Percentiles rank a stretch among this genome's conserved stretches.
These are phyloP conservation scores for Nettapus auritus DNA, from an alignment of 2,113 vertebrate genomes.

Conservation along the genomic window DNA sequence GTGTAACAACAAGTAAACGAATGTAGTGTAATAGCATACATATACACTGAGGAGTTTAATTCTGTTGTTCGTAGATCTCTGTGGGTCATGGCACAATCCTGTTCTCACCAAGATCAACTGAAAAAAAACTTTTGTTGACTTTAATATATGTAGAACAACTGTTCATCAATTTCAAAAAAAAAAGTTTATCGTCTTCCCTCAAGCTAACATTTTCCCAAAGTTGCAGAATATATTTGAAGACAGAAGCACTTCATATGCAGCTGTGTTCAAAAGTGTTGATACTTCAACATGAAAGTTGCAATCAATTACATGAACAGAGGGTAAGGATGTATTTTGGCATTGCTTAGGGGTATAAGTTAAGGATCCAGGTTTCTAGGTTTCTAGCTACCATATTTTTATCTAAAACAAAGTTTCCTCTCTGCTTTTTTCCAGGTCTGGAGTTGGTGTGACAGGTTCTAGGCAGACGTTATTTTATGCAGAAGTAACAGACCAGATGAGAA, in stretches of 20 bases:
- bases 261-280: not conserved
- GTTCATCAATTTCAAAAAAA: not conserved
- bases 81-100: not conserved
- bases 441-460: slow-evolving; percentile 85
- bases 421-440: slow-evolving; percentile 80
- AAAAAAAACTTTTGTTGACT: not conserved
- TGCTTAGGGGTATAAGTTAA: not conserved
- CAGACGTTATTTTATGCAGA: slow-evolving; percentile 92
- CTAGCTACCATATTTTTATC: not conserved
- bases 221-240: not conserved
- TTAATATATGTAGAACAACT: not conserved
- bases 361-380: not conserved
- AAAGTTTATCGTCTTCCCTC: not conserved
- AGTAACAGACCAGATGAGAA: slow-evolving; percentile 87
- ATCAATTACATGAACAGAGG: not conserved
- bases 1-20: slow-evolving; percentile 24
- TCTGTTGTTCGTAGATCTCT: not conserved
- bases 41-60: not conserved
- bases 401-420: not conserved
- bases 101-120: not conserved
- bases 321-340: not conserved
- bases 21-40: not conserved
- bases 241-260: not conserved
- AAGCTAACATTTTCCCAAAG: not conserved
- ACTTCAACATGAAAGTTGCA: not conserved